Evolutionary conservation across 2,113 vertebrate genomes (phyloP).

Genomic region (Cacatua alba): DNA sequence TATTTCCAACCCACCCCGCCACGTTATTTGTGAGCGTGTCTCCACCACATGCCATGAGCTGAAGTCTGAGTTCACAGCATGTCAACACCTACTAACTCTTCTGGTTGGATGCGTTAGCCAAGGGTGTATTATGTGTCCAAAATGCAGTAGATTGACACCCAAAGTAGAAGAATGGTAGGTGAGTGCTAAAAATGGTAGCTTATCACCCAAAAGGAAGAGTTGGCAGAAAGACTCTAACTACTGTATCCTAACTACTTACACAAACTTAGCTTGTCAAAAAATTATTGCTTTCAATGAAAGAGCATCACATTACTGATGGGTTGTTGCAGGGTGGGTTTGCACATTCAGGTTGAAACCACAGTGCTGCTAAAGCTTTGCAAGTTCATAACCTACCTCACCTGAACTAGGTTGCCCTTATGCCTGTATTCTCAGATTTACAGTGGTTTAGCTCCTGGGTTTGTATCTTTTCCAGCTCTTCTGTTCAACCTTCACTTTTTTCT

Average conservation of each 20-base stretch:
- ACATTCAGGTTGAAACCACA: background rate
- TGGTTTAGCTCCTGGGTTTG: background rate
- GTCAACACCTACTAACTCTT: background rate
- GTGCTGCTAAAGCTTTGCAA: background rate
- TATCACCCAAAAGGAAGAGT: background rate
- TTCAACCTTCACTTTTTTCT: background rate
- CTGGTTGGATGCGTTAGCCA: background rate
- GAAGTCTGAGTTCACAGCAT: background rate
- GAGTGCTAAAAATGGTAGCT: background rate
- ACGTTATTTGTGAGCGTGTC: background rate
- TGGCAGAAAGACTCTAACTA: background rate
- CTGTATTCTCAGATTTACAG: background rate
- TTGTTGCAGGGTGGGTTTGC: background rate
- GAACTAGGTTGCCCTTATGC: background rate
- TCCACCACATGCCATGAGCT: background rate
- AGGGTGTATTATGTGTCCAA: rapidly evolving
- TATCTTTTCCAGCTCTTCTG: background rate
- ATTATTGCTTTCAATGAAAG: background rate
- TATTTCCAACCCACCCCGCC: background rate
- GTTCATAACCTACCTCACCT: background rate
- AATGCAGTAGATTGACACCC: background rate
- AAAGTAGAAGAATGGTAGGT: background rate
- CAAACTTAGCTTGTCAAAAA: background rate
- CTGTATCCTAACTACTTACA: background rate
- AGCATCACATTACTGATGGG: background rate